Evolutionary conservation across 2,888 invertebrate genomes (phyloP).

Genomic region (Pristionchus exspectatus): DNA sequence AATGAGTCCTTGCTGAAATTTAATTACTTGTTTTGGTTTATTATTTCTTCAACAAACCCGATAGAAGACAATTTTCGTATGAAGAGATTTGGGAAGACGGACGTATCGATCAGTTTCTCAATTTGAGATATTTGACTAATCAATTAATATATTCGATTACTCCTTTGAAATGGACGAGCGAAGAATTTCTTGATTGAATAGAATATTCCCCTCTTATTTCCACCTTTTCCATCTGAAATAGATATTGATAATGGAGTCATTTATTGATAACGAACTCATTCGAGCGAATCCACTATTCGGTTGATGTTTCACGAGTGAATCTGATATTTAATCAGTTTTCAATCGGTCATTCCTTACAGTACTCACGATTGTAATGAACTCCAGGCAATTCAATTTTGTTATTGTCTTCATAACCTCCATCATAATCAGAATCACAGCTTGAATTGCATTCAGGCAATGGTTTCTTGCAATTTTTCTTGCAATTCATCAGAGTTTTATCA

Average conservation of each 20-base stretch:
- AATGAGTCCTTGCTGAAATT: background rate
- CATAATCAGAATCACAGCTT: background rate
- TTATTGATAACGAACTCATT: background rate
- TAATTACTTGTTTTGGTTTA: background rate
- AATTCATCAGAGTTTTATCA: background rate
- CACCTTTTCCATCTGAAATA: background rate
- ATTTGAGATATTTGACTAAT: too few relatives aligned
- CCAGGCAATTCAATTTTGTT: background rate
- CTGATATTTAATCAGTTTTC: too few relatives aligned
- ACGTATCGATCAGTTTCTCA: background rate
- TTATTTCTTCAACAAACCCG: background rate
- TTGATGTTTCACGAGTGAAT: background rate
- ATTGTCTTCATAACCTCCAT: conserved; percentile 7
- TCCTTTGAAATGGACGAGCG: background rate
- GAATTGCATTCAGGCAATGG: background rate
- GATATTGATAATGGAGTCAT: background rate
- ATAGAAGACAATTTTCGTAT: background rate
- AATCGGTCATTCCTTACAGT: too few relatives aligned
- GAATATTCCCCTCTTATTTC: background rate
- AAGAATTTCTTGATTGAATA: background rate
- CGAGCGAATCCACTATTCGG: background rate
- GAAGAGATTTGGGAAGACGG: background rate
- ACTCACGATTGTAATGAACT: background rate
- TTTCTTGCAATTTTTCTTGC: background rate
- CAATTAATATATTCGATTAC: background rate